A percentile compares a stretch with the other conserved stretches of the same genome.
Evolutionary conservation across 2,888 invertebrate genomes (phyloP).

Genomic region (Ectemnius continuus): DNA sequence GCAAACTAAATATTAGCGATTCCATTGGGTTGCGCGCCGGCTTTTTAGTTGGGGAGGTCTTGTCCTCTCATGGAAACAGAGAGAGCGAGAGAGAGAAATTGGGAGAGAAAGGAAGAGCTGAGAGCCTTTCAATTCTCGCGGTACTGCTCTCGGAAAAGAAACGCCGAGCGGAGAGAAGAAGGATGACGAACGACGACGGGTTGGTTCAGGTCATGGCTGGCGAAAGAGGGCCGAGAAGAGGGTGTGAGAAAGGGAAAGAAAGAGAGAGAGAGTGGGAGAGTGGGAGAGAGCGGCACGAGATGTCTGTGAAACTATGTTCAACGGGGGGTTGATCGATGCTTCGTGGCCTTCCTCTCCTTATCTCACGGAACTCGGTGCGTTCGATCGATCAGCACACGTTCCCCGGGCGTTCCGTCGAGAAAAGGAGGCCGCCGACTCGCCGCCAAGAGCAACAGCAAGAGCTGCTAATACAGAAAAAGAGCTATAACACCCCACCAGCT

Average conservation of each 20-base stretch:
- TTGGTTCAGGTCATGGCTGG: conserved; percentile 19
- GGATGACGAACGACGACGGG: conserved; percentile 1
- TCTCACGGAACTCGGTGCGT: conserved; percentile 60
- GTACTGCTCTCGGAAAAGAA: conserved; percentile 10
- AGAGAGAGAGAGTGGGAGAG: too few relatives aligned
- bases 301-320: conserved; percentile 23
- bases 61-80: conserved; percentile 2
- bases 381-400: conserved; percentile 62
- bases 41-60: conserved; percentile 17
- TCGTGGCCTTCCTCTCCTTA: conserved; percentile 57
- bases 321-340: conserved; percentile 64
- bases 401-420: conserved; percentile 34
- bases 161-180: background rate
- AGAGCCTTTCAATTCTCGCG: conserved; percentile 5
- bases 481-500: conserved; percentile 8
- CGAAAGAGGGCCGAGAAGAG: background rate
- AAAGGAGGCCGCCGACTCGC: background rate
- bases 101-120: conserved; percentile 6
- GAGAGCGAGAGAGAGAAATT: background rate
- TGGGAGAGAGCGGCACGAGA: conserved; percentile 13
- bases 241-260: background rate
- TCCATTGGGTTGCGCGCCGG: too few relatives aligned
- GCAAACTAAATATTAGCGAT: too few relatives aligned
- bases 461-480: conserved; percentile 10
- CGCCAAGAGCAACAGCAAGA: conserved; percentile 1